Conservation (phyloP, 2,113 vertebrate species). For the Heterotilapia buettikoferi region DNA sequence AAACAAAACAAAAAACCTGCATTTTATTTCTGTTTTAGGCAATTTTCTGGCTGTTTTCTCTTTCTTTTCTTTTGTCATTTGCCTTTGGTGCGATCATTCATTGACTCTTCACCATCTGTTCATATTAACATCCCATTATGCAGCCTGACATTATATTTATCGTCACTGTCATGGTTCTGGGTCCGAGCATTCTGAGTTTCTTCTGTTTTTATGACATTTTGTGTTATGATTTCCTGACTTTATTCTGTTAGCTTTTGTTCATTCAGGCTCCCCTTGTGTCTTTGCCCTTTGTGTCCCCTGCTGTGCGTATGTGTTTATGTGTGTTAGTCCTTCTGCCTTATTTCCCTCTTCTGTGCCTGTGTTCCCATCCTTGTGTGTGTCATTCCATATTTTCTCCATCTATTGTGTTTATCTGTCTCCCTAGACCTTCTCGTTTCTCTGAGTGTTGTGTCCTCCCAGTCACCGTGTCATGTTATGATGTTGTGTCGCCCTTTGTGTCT, state of each 20-base stretch:
- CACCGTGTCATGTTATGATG: fast-evolving
- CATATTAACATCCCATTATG: not conserved
- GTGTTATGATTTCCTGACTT: not conserved
- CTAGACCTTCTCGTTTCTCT: not conserved
- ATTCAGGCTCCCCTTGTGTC: not conserved
- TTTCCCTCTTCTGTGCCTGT: not conserved
- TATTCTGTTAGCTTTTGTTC: not conserved
- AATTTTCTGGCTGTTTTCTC: not conserved
- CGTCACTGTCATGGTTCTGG: fast-evolving
- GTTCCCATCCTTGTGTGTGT: not conserved
- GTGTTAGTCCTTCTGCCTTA: not conserved
- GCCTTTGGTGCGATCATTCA: not conserved
- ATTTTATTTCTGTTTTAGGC: not conserved
- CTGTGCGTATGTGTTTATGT: not conserved
- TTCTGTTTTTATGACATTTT: not conserved
- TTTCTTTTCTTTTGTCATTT: not conserved
- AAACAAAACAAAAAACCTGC: not conserved
- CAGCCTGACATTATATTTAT: not conserved
- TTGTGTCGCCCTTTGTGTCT: not conserved
- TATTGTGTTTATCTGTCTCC: not conserved
- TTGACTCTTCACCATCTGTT: not conserved
- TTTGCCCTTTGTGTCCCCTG: too few relatives aligned
- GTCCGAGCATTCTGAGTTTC: not conserved
- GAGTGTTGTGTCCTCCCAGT: not conserved
- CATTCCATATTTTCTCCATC: not conserved